Conservation (phyloP, 1,140 invertebrate species). For the Magallana angulata region DNA sequence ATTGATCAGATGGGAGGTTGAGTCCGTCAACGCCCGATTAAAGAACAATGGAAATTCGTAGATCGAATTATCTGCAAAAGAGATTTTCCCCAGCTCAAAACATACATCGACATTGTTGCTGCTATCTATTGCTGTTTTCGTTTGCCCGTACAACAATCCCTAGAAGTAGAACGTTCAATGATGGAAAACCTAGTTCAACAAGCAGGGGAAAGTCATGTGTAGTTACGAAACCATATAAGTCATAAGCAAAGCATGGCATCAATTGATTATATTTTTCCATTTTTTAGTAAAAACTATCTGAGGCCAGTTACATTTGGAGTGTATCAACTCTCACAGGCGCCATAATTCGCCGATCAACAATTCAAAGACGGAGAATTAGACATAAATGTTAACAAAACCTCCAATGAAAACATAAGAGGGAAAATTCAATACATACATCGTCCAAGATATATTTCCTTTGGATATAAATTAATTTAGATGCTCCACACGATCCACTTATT, state of each 20-base stretch:
- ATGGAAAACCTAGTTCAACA: not conserved
- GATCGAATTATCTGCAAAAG: conserved; percentile 31
- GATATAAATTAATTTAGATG: not conserved
- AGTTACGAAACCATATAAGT: not conserved
- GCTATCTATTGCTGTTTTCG: not conserved
- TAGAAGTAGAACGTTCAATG: not conserved
- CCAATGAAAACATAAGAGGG: not conserved
- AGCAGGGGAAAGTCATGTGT: not conserved
- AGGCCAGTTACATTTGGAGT: not conserved
- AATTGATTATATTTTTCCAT: too few species aligned
- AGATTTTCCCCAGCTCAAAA: conserved; percentile 15
- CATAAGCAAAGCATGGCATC: not conserved
- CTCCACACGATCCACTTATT: not conserved
- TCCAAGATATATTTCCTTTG: not conserved
- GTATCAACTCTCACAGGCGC: not conserved
- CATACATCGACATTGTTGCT: conserved; percentile 13
- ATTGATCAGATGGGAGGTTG: conserved; percentile 50
- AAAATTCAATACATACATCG: not conserved
- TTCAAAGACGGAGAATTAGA: not conserved
- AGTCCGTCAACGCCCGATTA: conserved; percentile 28
- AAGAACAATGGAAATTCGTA: conserved; percentile 46
- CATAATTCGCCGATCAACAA: not conserved
- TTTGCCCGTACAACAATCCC: not conserved
- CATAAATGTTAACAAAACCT: not conserved
- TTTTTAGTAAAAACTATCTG: too few species aligned